Conservation (phyloP, 2,888 invertebrate genomes). For the Cyrtodaria siliqua region DNA sequence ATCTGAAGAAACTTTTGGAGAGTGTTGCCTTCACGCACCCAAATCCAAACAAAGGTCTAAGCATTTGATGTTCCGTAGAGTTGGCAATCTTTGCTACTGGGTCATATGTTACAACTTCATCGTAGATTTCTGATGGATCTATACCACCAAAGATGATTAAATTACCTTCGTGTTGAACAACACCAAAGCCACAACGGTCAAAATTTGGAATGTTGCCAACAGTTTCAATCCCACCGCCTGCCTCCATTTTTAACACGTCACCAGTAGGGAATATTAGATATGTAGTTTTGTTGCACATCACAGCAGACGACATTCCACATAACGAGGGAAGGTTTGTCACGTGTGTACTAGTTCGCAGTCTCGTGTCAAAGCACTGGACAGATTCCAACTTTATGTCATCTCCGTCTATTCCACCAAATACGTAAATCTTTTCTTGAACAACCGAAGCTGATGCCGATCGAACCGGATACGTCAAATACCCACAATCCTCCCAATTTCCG, state of each 20-base stretch:
- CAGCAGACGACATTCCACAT: constrained; percentile 39
- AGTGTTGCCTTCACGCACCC: constrained; percentile 60
- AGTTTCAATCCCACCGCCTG: constrained; percentile 28
- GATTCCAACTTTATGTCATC: constrained; percentile 49
- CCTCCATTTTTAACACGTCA: constrained; percentile 49
- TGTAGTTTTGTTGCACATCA: constrained; percentile 37
- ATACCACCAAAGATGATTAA: constrained; percentile 64
- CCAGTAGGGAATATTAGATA: constrained; percentile 67
- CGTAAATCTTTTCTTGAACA: constrained; percentile 64
- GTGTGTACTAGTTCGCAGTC: constrained; percentile 48
- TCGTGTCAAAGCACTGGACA: constrained; percentile 69
- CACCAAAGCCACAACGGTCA: constrained; percentile 65
- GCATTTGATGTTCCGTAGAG: constrained; percentile 30
- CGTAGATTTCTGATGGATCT: constrained; percentile 48
- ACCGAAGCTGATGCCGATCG: constrained; percentile 67
- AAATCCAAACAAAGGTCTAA: constrained; percentile 54
- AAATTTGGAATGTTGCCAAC: constrained; percentile 26
- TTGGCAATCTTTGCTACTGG: constrained; percentile 13
- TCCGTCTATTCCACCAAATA: constrained; percentile 68
- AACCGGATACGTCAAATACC: constrained; percentile 58
- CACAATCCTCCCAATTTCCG: constrained; percentile 64
- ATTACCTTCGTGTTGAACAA: constrained; percentile 47
- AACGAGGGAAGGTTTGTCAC: constrained; percentile 52
- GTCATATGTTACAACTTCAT: constrained; percentile 51
- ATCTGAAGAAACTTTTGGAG: too few relatives aligned